Evolutionary conservation across 2,888 invertebrate genomes (phyloP), one percentile per base, ranked within the genome.

Genomic region (Nomada fabriciana): DNA sequence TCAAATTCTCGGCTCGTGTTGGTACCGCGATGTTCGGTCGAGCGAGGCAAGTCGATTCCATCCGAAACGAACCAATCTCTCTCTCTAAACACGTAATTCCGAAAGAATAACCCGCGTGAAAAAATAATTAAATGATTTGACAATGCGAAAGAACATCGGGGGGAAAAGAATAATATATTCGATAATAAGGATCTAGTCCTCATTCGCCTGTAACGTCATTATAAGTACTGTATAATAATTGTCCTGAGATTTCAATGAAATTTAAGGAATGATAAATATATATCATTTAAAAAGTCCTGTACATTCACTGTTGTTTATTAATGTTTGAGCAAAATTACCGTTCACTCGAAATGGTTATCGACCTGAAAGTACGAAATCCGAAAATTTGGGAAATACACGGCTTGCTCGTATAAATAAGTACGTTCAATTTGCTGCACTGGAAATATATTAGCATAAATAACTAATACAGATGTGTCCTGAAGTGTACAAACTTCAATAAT

Each of bases 41-140:
- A 76, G 67, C 86, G 86, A 80, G 68, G 81, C 76, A 47, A 80
- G 74, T 69, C 83, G 86, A 88, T 88, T 70, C 55, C 55, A 36
- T 69, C 72, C 88, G 86, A 89, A 87, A 64, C 76, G 63, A 80
- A 82, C 84, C 86, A 83, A 89, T 85, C 83, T 82, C 67, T 53
- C 67, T 53, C 65, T 77, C 82, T 55, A 70, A 74, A 73, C 68
- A 65, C 61, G 67, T 69, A 70, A 82, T 78, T 78, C 71, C 78
- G 20, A 80, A 83, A 83, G 64, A 80, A 53, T 69, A 64, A 74
- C 59, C n/a, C 67, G 50, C 25, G 57, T 64, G 47, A 59, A 61
- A 65, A 64, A 73, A 18, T 63, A 43, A 65, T 43, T 20, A 55
- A 64, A 75, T 52, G 36, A 72, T 81, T 64, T 59, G 52, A 71